phyloP scores from a whole-genome alignment of 2,797 vertebrate genomes.

The Gorsachius magnificus region DNA sequence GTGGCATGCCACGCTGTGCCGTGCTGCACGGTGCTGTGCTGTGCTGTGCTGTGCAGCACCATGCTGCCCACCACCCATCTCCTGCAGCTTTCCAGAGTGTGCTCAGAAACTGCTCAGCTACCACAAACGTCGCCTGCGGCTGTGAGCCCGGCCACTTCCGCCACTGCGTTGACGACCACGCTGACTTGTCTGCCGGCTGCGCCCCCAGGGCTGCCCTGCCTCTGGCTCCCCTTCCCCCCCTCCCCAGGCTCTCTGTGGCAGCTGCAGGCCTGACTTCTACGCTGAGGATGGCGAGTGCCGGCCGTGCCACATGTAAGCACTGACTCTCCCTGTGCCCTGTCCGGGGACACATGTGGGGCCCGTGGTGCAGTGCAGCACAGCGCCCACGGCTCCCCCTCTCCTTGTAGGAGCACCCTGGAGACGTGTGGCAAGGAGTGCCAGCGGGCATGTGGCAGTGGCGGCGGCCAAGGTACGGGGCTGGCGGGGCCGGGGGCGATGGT shows the following conservation, averaged over 20 bases:
- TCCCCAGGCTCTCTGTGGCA: slow-evolving; percentile 14
- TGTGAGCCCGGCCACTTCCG: slow-evolving; percentile 61
- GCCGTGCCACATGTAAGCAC: neutral
- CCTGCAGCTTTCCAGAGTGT: slow-evolving; percentile 43
- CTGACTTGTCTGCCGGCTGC: too few species aligned
- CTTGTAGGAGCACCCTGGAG: neutral
- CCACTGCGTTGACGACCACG: accelerated
- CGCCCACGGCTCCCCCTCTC: neutral
- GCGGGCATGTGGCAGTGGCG: neutral
- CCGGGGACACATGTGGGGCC: accelerated
- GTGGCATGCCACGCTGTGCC: accelerated
- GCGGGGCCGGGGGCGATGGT: accelerated
- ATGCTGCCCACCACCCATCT: neutral
- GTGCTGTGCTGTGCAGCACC: neutral
- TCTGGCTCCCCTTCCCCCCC: too few species aligned
- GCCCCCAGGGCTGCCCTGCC: neutral
- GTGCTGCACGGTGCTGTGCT: accelerated
- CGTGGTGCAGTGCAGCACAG: accelerated
- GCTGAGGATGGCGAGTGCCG: neutral
- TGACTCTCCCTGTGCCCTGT: neutral
- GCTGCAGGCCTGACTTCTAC: slow-evolving; percentile 43
- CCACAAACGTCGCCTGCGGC: slow-evolving; percentile 46
- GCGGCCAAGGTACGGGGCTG: neutral
- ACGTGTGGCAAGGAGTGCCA: slow-evolving; percentile 73
- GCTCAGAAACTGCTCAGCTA: slow-evolving; percentile 56